phyloP scores from a whole-genome alignment of 2,113 vertebrate genomes.

The Cygnus atratus region DNA sequence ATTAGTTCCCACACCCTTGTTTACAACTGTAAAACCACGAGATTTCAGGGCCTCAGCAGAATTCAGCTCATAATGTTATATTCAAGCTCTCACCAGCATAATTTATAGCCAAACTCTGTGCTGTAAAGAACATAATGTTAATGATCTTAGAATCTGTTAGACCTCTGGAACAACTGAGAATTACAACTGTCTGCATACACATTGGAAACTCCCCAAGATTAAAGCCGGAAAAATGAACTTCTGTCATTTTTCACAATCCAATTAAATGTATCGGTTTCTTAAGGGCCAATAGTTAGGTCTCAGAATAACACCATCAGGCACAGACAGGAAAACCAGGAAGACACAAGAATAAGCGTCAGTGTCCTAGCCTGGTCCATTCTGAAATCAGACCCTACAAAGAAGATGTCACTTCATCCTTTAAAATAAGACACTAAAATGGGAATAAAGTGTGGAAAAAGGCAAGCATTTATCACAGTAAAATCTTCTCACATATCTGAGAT shows the following conservation, averaged over 20 bases:
- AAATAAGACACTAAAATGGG: not conserved
- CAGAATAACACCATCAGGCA: not conserved
- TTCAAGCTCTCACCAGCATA: conserved; percentile 14
- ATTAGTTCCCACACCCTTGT: conserved; percentile 32
- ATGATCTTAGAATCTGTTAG: conserved; percentile 45
- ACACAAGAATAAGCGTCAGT: not conserved
- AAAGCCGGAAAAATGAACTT: conserved; percentile 41
- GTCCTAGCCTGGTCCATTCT: not conserved
- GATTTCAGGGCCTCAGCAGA: conserved; percentile 23
- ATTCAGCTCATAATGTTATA: conserved; percentile 48
- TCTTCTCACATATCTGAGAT: not conserved
- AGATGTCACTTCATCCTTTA: not conserved
- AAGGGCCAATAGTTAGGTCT: not conserved
- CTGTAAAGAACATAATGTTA: conserved; percentile 53
- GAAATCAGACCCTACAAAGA: not conserved
- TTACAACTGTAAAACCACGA: conserved; percentile 5
- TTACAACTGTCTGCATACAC: conserved; percentile 1
- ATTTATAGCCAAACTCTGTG: conserved; percentile 36
- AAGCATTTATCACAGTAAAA: not conserved
- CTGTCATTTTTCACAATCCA: conserved; percentile 22
- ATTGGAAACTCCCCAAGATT: conserved; percentile 38
- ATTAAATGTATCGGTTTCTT: conserved; percentile 24
- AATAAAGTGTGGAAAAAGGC: not conserved
- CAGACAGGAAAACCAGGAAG: not conserved
- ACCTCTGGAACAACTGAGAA: conserved; percentile 36